phyloP scores from a whole-genome alignment of 2,797 vertebrate genomes.

The Atherinosoma microstoma region DNA sequence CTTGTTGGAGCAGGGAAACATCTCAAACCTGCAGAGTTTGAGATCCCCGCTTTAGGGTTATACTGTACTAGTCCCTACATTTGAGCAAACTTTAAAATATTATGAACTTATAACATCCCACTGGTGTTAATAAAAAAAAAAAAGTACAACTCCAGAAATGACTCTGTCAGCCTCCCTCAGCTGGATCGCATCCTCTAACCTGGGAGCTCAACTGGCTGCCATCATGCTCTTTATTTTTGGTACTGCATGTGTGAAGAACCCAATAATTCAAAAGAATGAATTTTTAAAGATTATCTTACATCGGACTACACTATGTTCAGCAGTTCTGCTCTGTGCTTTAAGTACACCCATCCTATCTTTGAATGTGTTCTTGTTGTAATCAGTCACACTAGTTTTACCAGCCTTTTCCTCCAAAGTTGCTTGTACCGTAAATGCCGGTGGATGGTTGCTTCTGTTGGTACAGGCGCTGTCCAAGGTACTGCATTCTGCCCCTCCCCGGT shows the following conservation, averaged over 20 bases:
- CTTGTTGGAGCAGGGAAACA: too few relatives aligned
- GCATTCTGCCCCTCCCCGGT: constrained; percentile 81
- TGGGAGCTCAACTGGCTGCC: constrained; percentile 3
- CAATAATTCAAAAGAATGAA: constrained; percentile 14
- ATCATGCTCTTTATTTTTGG: constrained; percentile 1
- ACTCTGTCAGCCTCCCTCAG: constrained; percentile 6
- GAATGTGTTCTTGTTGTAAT: constrained; percentile 30
- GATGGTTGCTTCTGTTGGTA: constrained; percentile 57
- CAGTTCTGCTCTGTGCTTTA: not conserved
- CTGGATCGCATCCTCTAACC: constrained; percentile 16
- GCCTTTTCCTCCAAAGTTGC: constrained; percentile 57
- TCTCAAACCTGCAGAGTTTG: too few relatives aligned
- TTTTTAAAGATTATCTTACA: not conserved
- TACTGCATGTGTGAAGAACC: not conserved
- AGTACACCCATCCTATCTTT: not conserved
- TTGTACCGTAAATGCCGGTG: constrained; percentile 39
- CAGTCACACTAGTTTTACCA: constrained; percentile 34
- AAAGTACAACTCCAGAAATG: constrained; percentile 12
- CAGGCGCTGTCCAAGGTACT: constrained; percentile 78
- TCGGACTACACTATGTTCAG: not conserved
- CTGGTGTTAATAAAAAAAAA: too few relatives aligned
- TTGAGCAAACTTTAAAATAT: not conserved
- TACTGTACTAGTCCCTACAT: not conserved
- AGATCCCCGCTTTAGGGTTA: not conserved
- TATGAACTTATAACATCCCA: constrained; percentile 24